phyloP scores from a whole-genome alignment of 2,888 invertebrate species.

The Sisyra terminalis region DNA sequence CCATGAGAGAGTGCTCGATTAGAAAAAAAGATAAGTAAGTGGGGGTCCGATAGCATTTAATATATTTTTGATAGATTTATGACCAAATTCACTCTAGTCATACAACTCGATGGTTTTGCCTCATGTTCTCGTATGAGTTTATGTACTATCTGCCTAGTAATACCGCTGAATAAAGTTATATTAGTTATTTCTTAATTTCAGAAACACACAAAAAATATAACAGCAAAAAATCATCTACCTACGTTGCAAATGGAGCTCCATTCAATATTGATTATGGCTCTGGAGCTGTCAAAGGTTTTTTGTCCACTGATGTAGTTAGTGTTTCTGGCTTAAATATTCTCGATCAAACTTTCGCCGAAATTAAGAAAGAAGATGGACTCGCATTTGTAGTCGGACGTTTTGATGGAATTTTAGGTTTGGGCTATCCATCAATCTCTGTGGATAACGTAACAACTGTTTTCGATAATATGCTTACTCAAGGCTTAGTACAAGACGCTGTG shows the following conservation, averaged over 20 bases:
- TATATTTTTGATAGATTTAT: too few relatives aligned
- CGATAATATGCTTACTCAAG: conserved; percentile 78
- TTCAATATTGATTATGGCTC: conserved; percentile 93
- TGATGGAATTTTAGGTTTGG: conserved; percentile 96
- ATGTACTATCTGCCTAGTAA: too few relatives aligned
- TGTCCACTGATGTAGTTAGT: conserved; percentile 47
- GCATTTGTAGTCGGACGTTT: conserved; percentile 98
- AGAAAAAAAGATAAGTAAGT: too few relatives aligned
- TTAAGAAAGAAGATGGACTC: conserved; percentile 82
- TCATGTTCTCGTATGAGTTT: too few relatives aligned
- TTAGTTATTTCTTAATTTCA: conserved; percentile 30
- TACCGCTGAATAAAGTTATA: too few relatives aligned
- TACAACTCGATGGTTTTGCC: too few relatives aligned
- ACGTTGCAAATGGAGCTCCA: conserved; percentile 73
- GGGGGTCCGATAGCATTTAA: too few relatives aligned
- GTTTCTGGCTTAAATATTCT: conserved; percentile 57
- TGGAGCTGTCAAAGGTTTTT: conserved; percentile 88
- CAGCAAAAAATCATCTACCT: conserved; percentile 65
- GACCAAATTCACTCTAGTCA: too few relatives aligned
- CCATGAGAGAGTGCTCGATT: too few relatives aligned
- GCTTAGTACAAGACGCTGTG: conserved; percentile 48
- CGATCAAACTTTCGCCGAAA: conserved; percentile 90
- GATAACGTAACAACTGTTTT: conserved; percentile 85
- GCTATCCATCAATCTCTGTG: conserved; percentile 75
- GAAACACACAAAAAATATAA: conserved; percentile 94